Evolutionary conservation across 2,888 invertebrate species (phyloP).

Genomic region (Mythimna loreyi): DNA sequence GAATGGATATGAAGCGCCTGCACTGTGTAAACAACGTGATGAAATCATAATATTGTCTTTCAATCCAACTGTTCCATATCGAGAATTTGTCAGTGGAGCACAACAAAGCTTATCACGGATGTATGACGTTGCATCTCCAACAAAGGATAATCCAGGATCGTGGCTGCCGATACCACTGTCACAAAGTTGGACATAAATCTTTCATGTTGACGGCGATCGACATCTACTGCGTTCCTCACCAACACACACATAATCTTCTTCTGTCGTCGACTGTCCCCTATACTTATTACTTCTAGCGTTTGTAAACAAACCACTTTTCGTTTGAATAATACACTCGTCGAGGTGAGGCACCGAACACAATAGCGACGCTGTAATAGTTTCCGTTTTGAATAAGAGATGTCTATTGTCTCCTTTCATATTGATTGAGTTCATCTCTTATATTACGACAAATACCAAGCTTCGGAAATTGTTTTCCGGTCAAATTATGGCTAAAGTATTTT

Average conservation of each 20-base stretch:
- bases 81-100: constrained; percentile 65
- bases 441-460: constrained; percentile 74
- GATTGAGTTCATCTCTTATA: constrained; percentile 84
- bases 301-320: constrained; percentile 88
- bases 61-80: constrained; percentile 62
- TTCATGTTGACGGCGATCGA: constrained; percentile 83
- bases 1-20: constrained; percentile 59
- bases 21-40: constrained; percentile 61
- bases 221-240: constrained; percentile 75
- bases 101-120: constrained; percentile 81
- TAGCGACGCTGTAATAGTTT: constrained; percentile 88
- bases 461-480: constrained; percentile 79
- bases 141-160: constrained; percentile 87
- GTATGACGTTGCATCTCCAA: constrained; percentile 81
- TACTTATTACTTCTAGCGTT: constrained; percentile 82
- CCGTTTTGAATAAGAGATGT: constrained; percentile 89
- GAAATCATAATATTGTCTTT: constrained; percentile 64
- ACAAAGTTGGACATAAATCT: constrained; percentile 88
- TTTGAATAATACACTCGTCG: constrained; percentile 87
- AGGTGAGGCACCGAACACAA: constrained; percentile 88
- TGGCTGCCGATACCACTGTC: constrained; percentile 81
- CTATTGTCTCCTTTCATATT: constrained; percentile 88
- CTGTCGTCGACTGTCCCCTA: constrained; percentile 80
- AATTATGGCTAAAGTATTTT: constrained; percentile 69
- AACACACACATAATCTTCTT: constrained; percentile 77